A percentile compares a stretch with the other conserved stretches of the same genome.
Evolutionary conservation across 2,797 vertebrate genomes (phyloP).

Genomic region (Margarornis squamiger): DNA sequence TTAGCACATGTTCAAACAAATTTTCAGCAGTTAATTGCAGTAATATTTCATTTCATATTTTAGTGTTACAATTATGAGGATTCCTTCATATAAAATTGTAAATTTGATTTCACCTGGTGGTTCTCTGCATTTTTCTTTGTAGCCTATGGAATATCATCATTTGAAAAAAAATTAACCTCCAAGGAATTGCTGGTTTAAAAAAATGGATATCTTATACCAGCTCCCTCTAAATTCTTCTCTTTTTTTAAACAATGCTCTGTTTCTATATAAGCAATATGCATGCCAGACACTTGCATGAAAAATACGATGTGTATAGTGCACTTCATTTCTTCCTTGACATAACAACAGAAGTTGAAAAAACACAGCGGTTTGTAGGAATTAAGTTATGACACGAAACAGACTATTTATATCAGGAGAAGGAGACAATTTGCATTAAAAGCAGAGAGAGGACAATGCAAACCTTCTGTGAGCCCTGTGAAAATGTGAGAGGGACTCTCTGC

Average conservation of each 20-base stretch:
- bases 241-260: conserved; percentile 32
- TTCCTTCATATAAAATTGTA: neutral
- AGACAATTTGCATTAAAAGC: conserved; percentile 35
- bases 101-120: neutral
- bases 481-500: neutral
- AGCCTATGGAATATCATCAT: neutral
- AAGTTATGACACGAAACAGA: conserved; percentile 56
- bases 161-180: neutral
- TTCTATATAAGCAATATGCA: conserved; percentile 28
- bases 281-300: conserved; percentile 31
- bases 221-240: neutral
- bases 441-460: neutral
- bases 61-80: neutral
- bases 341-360: conserved; percentile 39
- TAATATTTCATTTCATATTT: neutral
- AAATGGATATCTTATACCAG: neutral
- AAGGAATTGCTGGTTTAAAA: neutral
- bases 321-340: conserved; percentile 57
- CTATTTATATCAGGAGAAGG: conserved; percentile 38
- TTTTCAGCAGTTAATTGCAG: neutral
- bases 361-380: conserved; percentile 43
- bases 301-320: neutral
- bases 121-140: neutral
- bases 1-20: neutral
- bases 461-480: neutral